These are phyloP conservation scores for Ophion ventricosus DNA, from an alignment of 2,888 invertebrate species.

Conservation along the genomic window DNA sequence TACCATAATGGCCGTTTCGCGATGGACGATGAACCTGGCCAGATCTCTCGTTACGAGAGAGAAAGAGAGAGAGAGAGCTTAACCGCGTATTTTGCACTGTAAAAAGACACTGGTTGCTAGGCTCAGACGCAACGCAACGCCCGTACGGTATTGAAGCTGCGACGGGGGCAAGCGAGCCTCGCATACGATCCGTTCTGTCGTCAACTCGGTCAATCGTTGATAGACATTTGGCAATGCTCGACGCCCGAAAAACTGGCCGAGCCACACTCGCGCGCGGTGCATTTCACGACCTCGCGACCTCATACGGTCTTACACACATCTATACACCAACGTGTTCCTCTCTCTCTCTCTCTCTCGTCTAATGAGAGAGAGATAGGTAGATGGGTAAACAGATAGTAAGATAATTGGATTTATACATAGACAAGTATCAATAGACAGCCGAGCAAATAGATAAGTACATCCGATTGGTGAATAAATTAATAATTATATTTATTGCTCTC, in stretches of 20 bases:
- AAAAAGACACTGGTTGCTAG: constrained; percentile 3
- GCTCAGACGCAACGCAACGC: background rate
- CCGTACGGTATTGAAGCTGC: constrained; percentile 27
- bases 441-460: too few species aligned
- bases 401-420: too few species aligned
- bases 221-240: constrained; percentile 67
- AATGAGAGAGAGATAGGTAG: too few species aligned
- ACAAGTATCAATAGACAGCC: too few species aligned
- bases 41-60: constrained; percentile 20
- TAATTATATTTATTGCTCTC: too few species aligned
- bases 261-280: constrained; percentile 44
- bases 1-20: background rate
- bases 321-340: constrained; percentile 8
- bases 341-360: constrained; percentile 8
- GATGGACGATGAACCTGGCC: constrained; percentile 45
- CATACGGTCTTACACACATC: constrained; percentile 24
- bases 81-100: constrained; percentile 2
- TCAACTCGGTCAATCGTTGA: constrained; percentile 70
- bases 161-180: constrained; percentile 37
- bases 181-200: constrained; percentile 66
- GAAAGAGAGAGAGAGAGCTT: too few species aligned
- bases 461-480: too few species aligned
- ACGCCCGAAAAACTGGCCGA: constrained; percentile 38
- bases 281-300: constrained; percentile 69
- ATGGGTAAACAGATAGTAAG: too few species aligned